phyloP scores from a whole-genome alignment of 2,113 vertebrate species.

The Bothrops jararaca region DNA sequence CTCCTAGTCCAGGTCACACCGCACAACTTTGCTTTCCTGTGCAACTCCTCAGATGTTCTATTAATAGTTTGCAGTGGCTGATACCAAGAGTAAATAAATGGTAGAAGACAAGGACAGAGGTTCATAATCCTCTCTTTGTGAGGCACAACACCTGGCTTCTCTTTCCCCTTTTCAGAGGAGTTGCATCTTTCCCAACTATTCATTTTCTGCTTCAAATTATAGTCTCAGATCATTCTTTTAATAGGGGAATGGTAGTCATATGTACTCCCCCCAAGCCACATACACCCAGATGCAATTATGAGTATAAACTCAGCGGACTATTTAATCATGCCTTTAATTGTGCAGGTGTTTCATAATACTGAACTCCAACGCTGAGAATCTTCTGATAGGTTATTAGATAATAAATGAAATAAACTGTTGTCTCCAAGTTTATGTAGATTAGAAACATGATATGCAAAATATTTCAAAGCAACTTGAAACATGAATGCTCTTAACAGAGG shows the following conservation, averaged over 20 bases:
- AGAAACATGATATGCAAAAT: neutral
- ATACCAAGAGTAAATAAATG: neutral
- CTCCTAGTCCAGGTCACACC: no score
- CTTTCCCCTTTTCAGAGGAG: neutral
- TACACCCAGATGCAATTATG: neutral
- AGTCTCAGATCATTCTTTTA: neutral
- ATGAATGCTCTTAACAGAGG: neutral
- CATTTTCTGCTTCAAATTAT: neutral
- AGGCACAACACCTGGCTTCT: neutral
- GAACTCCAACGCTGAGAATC: neutral
- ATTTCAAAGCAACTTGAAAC: neutral
- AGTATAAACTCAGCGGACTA: neutral
- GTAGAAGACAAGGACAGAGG: neutral
- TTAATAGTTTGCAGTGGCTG: neutral
- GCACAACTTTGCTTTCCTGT: no score
- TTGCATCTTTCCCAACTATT: neutral
- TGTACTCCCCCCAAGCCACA: neutral
- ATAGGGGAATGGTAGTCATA: neutral
- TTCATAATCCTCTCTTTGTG: neutral
- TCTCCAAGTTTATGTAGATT: neutral
- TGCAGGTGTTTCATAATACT: neutral
- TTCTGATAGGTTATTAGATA: neutral
- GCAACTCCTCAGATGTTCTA: neutral
- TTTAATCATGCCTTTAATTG: neutral
- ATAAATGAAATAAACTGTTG: neutral